phyloP scores from a whole-genome alignment of 2,113 vertebrate species.

The Otus sunia region DNA sequence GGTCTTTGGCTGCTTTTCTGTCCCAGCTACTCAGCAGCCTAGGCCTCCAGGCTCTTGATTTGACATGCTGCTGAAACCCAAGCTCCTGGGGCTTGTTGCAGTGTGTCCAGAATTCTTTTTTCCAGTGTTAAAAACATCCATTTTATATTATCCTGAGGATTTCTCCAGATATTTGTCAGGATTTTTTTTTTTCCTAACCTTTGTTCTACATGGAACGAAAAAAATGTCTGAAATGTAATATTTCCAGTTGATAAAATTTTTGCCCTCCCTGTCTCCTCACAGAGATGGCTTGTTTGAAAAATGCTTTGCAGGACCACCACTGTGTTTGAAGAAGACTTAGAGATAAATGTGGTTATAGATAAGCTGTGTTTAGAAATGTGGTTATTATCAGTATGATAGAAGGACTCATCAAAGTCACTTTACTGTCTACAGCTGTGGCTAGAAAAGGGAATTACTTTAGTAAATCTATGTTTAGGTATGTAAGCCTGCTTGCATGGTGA shows the following conservation, averaged over 20 bases:
- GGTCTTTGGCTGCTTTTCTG: not conserved
- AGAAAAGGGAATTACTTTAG: not conserved
- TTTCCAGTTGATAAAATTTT: slow-evolving; percentile 30
- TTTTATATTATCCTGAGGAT: not conserved
- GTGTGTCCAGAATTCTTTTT: not conserved
- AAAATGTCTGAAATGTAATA: slow-evolving; percentile 27
- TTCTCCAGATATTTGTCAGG: not conserved
- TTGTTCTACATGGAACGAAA: slow-evolving; percentile 9
- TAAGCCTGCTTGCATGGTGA: not conserved
- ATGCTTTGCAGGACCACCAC: not conserved
- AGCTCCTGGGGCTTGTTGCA: not conserved
- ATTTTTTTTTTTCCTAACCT: not conserved
- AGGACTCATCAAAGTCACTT: not conserved
- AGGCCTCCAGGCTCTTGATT: not conserved
- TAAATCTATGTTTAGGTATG: not conserved
- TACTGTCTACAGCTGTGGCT: not conserved
- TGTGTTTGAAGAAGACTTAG: not conserved
- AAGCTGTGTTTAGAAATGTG: not conserved
- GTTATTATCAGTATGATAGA: not conserved
- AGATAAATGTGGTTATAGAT: slow-evolving; percentile 38
- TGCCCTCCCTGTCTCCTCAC: not conserved
- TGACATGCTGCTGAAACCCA: not conserved
- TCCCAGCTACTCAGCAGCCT: not conserved
- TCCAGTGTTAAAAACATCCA: not conserved
- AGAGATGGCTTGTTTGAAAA: slow-evolving; percentile 6